Evolutionary conservation across 2,797 vertebrate species (phyloP).

Genomic region (Spinus olivaceus): DNA sequence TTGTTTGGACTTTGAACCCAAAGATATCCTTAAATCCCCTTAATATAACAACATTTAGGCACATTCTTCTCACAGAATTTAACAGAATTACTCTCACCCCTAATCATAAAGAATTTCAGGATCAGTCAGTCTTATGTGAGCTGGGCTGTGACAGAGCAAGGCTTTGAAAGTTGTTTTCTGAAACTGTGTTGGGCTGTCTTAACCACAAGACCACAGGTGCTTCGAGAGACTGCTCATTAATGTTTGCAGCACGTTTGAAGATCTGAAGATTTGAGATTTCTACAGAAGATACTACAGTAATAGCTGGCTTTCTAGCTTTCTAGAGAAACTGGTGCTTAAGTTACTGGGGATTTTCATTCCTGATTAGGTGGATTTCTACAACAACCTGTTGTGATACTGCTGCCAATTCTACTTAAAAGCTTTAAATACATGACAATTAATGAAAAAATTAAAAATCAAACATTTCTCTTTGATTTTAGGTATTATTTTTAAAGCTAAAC

Average conservation of each 20-base stretch:
- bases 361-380: background rate
- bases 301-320: background rate
- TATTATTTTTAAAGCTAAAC: background rate
- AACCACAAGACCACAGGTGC: constrained; percentile 57
- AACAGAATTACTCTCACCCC: background rate
- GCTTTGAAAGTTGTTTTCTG: constrained; percentile 31
- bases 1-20: background rate
- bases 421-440: background rate
- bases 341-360: background rate
- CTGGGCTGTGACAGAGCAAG: background rate
- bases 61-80: background rate
- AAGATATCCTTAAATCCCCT: background rate
- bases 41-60: background rate
- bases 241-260: background rate
- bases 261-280: background rate
- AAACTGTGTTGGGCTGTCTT: background rate
- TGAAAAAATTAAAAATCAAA: background rate
- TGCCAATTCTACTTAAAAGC: background rate
- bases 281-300: background rate
- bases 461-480: background rate
- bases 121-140: background rate
- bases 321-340: background rate
- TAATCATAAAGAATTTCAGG: background rate
- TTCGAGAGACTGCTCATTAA: constrained; percentile 25
- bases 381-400: background rate